Conservation (phyloP, 1,140 invertebrate species). For the Hylaeus volcanicus region DNA sequence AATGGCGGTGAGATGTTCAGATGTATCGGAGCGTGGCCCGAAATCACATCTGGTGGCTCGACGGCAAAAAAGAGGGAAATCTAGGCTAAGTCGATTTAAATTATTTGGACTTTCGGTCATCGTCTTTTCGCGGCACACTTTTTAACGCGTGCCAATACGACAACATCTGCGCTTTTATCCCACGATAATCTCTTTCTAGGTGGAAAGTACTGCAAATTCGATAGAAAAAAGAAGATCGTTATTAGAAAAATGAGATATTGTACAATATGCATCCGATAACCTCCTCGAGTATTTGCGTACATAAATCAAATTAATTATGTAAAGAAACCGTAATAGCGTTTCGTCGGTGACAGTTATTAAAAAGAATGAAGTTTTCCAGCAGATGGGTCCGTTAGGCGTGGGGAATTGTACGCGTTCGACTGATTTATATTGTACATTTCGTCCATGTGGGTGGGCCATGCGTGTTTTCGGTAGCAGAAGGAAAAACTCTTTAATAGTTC, state of each 20-base stretch:
- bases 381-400: constrained; percentile 54
- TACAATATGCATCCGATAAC: not conserved
- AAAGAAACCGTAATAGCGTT: constrained; percentile 46
- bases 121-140: constrained; percentile 17
- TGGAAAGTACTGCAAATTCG: not conserved
- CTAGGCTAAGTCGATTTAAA: constrained; percentile 62
- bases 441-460: constrained; percentile 55
- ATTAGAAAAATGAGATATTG: not conserved
- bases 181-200: not conserved
- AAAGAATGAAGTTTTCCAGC: constrained; percentile 59
- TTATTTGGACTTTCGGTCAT: constrained; percentile 50
- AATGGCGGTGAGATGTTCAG: constrained; percentile 46
- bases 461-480: constrained; percentile 55
- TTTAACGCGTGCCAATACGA: constrained; percentile 25
- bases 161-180: constrained; percentile 16
- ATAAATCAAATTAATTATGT: constrained; percentile 64
- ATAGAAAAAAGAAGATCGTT: not conserved
- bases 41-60: constrained; percentile 57
- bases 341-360: constrained; percentile 60
- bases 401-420: constrained; percentile 48
- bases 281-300: not conserved
- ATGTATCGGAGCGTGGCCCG: constrained; percentile 46
- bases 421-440: constrained; percentile 62
- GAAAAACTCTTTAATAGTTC: constrained; percentile 64
- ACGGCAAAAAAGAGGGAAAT: constrained; percentile 43